Evolutionary conservation across 2,113 vertebrate genomes (phyloP).

Genomic region (Butorides virescens): DNA sequence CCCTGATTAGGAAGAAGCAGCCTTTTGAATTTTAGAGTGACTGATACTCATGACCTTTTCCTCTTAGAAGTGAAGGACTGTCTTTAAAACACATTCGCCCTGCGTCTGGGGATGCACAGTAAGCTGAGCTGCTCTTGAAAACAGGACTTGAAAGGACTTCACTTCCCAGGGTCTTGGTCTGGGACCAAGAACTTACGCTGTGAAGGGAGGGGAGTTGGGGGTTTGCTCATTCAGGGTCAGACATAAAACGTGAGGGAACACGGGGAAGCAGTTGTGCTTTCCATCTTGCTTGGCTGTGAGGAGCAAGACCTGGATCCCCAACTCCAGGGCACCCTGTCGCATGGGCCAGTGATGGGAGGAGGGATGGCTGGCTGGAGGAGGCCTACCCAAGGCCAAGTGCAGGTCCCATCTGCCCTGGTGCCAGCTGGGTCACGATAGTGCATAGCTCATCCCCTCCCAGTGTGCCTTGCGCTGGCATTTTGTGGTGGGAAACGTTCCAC

Average conservation of each 20-base stretch:
- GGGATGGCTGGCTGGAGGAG: background rate
- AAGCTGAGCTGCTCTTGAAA: background rate
- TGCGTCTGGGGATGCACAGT: background rate
- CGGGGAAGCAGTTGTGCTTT: background rate
- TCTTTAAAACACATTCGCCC: background rate
- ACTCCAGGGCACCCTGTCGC: accelerated
- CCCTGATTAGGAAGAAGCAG: background rate
- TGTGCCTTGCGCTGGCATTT: background rate
- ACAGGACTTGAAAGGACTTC: background rate
- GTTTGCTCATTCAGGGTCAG: background rate
- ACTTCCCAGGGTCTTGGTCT: background rate
- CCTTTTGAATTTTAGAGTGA: constrained; percentile 10
- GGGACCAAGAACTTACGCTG: background rate
- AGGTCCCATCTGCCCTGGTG: background rate
- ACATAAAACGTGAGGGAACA: background rate
- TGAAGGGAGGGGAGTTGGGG: accelerated
- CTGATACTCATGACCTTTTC: constrained; percentile 28
- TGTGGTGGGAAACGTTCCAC: background rate
- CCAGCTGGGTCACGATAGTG: background rate
- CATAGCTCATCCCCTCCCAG: background rate
- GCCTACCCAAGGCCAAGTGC: accelerated
- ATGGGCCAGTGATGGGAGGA: background rate
- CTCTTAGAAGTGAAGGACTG: background rate
- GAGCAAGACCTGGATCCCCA: background rate
- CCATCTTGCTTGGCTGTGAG: background rate